These are phyloP conservation scores for Catostylus mosaicus DNA, from an alignment of 30 jellyfish, hydroid and myxozoan species.

Conservation along the genomic window DNA sequence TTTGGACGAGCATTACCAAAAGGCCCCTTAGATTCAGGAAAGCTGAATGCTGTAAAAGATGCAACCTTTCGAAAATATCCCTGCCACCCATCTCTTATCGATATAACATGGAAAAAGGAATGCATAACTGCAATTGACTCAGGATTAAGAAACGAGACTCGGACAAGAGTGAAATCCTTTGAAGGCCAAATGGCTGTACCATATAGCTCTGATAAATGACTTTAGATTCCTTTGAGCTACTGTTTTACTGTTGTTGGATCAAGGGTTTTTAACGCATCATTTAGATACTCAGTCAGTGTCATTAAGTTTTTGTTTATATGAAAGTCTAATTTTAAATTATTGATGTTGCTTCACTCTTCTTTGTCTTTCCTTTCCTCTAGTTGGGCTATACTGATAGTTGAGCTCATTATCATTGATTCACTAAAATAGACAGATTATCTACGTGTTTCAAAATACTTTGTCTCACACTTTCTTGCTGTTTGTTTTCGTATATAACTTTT, in stretches of 20 bases:
- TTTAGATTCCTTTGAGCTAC: neutral
- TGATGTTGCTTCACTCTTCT: too few species aligned
- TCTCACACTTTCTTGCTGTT: too few species aligned
- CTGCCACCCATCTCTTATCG: conserved; percentile 83
- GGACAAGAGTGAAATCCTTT: conserved; percentile 71
- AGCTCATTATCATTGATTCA: too few species aligned
- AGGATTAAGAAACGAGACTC: conserved; percentile 90
- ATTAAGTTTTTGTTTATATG: too few species aligned
- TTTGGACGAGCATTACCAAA: conserved; percentile 89
- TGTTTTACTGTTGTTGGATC: neutral
- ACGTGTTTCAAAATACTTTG: too few species aligned
- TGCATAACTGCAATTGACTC: conserved; percentile 98
- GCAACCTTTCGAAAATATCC: conserved; percentile 95
- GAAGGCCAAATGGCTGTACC: conserved; percentile 60
- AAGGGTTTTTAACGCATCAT: too few species aligned
- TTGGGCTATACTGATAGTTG: too few species aligned
- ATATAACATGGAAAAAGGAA: conserved; percentile 92
- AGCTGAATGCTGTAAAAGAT: conserved; percentile 83
- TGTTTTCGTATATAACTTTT: too few species aligned
- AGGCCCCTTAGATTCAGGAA: conserved; percentile 89
- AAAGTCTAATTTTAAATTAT: too few species aligned
- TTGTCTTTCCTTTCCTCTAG: too few species aligned
- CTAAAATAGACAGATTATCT: too few species aligned
- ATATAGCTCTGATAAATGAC: conserved; percentile 7
- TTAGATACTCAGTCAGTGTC: too few species aligned